Evolutionary conservation across 2,888 invertebrate species (phyloP).

Genomic region (Hirtodrosophila alboralis): DNA sequence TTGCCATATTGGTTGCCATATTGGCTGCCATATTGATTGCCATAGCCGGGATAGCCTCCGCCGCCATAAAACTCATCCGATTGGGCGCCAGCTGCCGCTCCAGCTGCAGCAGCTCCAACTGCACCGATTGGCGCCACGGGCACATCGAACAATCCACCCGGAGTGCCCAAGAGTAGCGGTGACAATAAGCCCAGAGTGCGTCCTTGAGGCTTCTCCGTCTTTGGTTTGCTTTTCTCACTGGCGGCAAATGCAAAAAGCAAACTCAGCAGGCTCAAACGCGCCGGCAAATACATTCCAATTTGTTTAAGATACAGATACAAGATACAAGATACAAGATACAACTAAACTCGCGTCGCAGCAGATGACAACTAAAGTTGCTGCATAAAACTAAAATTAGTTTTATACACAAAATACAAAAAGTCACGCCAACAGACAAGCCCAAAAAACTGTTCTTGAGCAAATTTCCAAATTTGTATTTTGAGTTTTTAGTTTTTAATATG

Average conservation of each 20-base stretch:
- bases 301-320: slow-evolving; percentile 9
- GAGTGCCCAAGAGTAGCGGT: slow-evolving; percentile 53
- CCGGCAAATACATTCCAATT: slow-evolving; percentile 41
- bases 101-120: slow-evolving; percentile 21
- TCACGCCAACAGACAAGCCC: slow-evolving; percentile 29
- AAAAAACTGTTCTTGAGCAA: slow-evolving; percentile 54
- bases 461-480: slow-evolving; percentile 57
- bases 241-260: slow-evolving; percentile 37
- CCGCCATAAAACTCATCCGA: slow-evolving; percentile 61
- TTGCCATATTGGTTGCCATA: slow-evolving; percentile 37
- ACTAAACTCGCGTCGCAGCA: slow-evolving; percentile 20
- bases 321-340: no score
- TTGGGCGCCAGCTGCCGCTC: slow-evolving; percentile 37
- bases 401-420: slow-evolving; percentile 49
- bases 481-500: slow-evolving; percentile 1
- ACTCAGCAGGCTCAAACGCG: slow-evolving; percentile 35
- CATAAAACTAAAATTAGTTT: slow-evolving; percentile 43
- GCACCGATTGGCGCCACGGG: slow-evolving; percentile 29
- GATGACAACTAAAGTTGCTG: slow-evolving; percentile 50
- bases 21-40: slow-evolving; percentile 13
- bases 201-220: slow-evolving; percentile 44
- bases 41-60: slow-evolving; percentile 28
- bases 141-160: slow-evolving; percentile 42
- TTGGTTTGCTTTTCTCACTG: slow-evolving; percentile 32
- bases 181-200: slow-evolving; percentile 62